Conservation (phyloP, 2,113 vertebrate species). For the Emydura subglobosa region DNA sequence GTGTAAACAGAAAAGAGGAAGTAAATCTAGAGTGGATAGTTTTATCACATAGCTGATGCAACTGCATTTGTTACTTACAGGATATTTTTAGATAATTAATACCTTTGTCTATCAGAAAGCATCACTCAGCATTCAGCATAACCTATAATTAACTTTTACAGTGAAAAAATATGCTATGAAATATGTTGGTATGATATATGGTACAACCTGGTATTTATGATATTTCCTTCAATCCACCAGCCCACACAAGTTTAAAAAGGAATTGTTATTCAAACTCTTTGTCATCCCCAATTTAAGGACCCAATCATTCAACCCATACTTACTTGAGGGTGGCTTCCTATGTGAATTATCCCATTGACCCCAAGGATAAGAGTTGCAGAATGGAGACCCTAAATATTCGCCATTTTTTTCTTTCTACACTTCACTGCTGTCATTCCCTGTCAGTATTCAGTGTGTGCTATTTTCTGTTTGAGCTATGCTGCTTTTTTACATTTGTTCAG, state of each 20-base stretch:
- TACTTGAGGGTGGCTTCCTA: not conserved
- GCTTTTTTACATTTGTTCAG: not conserved
- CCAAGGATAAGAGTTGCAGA: rapidly evolving
- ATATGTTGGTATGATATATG: not conserved
- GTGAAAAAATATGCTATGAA: not conserved
- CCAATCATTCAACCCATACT: not conserved
- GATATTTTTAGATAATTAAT: not conserved
- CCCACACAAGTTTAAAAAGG: not conserved
- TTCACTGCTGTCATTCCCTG: not conserved
- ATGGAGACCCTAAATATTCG: not conserved
- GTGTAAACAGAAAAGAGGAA: not conserved
- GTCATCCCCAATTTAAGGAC: not conserved
- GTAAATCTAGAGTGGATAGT: not conserved
- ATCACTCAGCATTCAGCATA: not conserved
- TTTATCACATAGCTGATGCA: not conserved
- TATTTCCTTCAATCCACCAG: not conserved
- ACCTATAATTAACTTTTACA: not conserved
- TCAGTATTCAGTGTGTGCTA: not conserved
- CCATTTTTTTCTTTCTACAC: not conserved
- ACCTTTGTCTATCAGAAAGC: not conserved
- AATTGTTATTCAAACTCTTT: not conserved
- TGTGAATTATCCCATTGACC: not conserved
- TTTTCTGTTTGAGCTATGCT: not conserved
- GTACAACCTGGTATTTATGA: not conserved
- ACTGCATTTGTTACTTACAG: not conserved